Conservation (phyloP, 2,797 vertebrate genomes). For the Oreonectes daqikongensis region DNA sequence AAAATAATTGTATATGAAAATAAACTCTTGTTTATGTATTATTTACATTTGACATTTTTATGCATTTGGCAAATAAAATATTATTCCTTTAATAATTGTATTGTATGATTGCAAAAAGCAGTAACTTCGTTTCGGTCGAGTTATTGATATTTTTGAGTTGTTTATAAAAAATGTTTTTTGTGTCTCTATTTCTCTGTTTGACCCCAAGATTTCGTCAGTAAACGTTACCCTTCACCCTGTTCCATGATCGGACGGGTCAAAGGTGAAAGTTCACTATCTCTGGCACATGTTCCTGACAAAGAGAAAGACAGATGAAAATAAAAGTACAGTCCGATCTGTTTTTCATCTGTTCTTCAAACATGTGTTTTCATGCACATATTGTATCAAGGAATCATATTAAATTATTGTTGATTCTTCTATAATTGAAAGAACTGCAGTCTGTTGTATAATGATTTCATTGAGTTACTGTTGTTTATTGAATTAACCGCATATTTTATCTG, state of each 20-base stretch:
- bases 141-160: no score
- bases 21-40: not conserved
- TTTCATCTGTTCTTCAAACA: conserved; percentile 32
- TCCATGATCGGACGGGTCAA: conserved; percentile 12
- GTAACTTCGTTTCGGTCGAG: no score
- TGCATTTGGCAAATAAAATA: no score
- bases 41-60: no score
- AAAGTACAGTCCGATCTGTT: conserved; percentile 29
- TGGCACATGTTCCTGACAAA: conserved; percentile 11
- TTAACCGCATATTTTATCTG: not conserved
- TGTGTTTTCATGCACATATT: not conserved
- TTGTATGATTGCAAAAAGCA: no score
- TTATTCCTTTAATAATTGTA: no score
- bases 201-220: not conserved
- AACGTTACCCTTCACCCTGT: conserved; percentile 8
- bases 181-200: not conserved
- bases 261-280: conserved; percentile 6
- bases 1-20: conserved; percentile 9
- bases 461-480: not conserved
- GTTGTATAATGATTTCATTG: not conserved
- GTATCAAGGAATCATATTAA: not conserved
- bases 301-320: conserved; percentile 6
- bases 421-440: not conserved
- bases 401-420: not conserved
- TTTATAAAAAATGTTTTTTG: no score